A percentile compares a stretch with the other conserved stretches of the same genome.
Conservation (phyloP, 2,113 vertebrate genomes). For the Thunnus thynnus region DNA sequence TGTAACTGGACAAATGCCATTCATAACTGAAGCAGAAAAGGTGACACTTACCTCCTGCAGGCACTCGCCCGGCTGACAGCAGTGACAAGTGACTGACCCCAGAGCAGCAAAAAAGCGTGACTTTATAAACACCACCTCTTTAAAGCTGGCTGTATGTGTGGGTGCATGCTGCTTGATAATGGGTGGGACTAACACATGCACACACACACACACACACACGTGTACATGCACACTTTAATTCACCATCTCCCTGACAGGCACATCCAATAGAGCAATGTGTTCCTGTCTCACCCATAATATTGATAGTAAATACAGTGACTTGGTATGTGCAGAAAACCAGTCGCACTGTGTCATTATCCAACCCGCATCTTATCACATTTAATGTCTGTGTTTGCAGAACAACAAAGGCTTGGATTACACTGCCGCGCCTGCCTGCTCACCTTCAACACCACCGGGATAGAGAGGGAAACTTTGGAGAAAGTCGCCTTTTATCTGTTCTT, state of each 20-base stretch:
- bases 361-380: slow-evolving; percentile 77
- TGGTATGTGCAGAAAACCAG: slow-evolving; percentile 69
- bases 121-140: slow-evolving; percentile 75
- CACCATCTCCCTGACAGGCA: slow-evolving; percentile 28
- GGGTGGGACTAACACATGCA: slow-evolving; percentile 59
- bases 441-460: slow-evolving; percentile 67
- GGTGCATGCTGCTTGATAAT: slow-evolving; percentile 37
- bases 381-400: slow-evolving; percentile 79
- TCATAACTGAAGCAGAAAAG: slow-evolving; percentile 21
- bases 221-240: slow-evolving; percentile 26
- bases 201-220: slow-evolving; percentile 21
- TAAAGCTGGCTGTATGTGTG: slow-evolving; percentile 48
- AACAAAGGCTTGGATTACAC: slow-evolving; percentile 76
- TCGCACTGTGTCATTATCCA: slow-evolving; percentile 75
- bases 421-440: slow-evolving; percentile 64
- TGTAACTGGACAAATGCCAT: slow-evolving; percentile 7
- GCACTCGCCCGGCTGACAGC: slow-evolving; percentile 31
- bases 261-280: slow-evolving; percentile 43
- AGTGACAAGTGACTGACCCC: slow-evolving; percentile 63
- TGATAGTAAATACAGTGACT: slow-evolving; percentile 83
- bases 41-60: slow-evolving; percentile 74
- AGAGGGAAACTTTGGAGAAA: slow-evolving; percentile 16
- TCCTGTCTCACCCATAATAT: slow-evolving; percentile 83
- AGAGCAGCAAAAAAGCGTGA: slow-evolving; percentile 59
- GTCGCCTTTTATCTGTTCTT: slow-evolving; percentile 6